phyloP scores from a whole-genome alignment of 92 coral and sea anemone species.

The Epizoanthus ramosus region DNA sequence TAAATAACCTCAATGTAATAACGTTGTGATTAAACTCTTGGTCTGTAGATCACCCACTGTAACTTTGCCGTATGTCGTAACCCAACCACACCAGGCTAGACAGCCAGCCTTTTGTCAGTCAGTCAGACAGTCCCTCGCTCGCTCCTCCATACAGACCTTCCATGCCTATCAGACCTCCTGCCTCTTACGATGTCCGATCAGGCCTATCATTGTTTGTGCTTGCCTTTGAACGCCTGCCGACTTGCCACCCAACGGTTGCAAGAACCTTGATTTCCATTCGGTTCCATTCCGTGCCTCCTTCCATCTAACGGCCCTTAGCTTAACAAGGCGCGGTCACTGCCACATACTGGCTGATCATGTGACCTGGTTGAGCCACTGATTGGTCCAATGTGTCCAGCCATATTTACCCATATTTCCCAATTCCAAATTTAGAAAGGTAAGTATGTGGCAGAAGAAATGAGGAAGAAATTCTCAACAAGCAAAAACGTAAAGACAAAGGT shows the following conservation, averaged over 20 bases:
- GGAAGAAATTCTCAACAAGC: conserved; percentile 15
- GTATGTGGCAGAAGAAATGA: conserved; percentile 36
- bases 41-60: conserved; percentile 92
- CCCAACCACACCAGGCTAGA: conserved; percentile 81
- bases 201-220: conserved; percentile 46
- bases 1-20: conserved; percentile 49
- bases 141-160: conserved; percentile 42
- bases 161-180: conserved; percentile 44
- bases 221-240: conserved; percentile 48
- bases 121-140: conserved; percentile 57
- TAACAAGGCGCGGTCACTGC: conserved; percentile 41
- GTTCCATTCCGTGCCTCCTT: conserved; percentile 39
- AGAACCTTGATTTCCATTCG: conserved; percentile 50
- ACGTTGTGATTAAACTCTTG: conserved; percentile 81
- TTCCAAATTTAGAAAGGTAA: conserved; percentile 44
- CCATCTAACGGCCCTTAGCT: conserved; percentile 43
- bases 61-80: conserved; percentile 77
- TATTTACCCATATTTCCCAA: conserved; percentile 31
- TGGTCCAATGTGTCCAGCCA: conserved; percentile 41
- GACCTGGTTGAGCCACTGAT: conserved; percentile 42
- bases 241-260: conserved; percentile 48
- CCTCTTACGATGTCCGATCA: conserved; percentile 26
- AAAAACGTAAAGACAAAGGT: not conserved
- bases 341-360: conserved; percentile 47
- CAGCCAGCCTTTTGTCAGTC: conserved; percentile 69